phyloP scores from a whole-genome alignment of 2,888 invertebrate genomes.

The Caenorhabditis sp. region DNA sequence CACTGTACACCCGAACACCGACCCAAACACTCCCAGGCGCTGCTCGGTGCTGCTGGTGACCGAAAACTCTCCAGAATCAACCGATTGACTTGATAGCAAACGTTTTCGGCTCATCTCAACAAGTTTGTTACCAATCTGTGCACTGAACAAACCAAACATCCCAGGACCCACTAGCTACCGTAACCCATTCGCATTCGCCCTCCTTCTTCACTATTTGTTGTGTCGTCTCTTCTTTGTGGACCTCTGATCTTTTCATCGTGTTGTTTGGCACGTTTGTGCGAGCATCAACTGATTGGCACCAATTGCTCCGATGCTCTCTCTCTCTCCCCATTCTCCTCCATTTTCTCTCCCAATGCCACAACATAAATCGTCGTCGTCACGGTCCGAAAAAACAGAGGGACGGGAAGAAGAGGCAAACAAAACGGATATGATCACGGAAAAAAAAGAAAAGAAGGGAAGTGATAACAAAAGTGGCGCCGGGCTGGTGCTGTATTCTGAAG shows the following conservation, averaged over 20 bases:
- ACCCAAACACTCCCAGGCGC: too few species aligned
- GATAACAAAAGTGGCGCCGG: slow-evolving; percentile 36
- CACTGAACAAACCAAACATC: too few species aligned
- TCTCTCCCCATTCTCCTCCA: background rate
- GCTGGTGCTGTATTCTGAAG: slow-evolving; percentile 4
- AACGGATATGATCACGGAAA: slow-evolving; percentile 17
- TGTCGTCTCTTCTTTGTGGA: background rate
- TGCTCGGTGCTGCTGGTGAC: too few species aligned
- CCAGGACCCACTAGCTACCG: too few species aligned
- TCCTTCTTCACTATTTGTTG: too few species aligned
- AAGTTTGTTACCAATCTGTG: too few species aligned
- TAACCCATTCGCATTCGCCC: too few species aligned
- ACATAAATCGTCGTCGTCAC: background rate
- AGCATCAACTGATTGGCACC: slow-evolving; percentile 25
- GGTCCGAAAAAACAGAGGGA: background rate
- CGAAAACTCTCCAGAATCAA: too few species aligned
- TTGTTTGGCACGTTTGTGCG: background rate
- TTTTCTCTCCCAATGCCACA: background rate
- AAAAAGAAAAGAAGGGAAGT: slow-evolving; percentile 7
- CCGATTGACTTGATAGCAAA: too few species aligned
- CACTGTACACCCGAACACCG: too few species aligned
- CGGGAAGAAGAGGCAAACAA: background rate
- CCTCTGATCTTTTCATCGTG: background rate
- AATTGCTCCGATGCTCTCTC: slow-evolving; percentile 15
- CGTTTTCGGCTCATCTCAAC: too few species aligned